Conservation (phyloP, 1,140 invertebrate genomes). For the Drosophila gunungcola region DNA sequence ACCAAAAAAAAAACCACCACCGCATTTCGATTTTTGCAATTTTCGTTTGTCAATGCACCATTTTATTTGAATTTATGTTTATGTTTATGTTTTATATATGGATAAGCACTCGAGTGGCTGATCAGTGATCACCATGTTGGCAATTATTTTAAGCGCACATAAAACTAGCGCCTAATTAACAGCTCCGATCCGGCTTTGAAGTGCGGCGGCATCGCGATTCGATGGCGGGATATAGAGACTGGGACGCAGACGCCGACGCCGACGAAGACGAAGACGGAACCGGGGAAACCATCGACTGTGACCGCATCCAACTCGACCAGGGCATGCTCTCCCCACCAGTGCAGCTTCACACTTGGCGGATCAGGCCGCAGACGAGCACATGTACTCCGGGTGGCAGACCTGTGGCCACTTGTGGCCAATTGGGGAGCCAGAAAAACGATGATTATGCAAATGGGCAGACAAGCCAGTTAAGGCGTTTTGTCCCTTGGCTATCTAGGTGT, state of each 20-base stretch:
- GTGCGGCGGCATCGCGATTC: conserved; percentile 51
- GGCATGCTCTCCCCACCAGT: conserved; percentile 21
- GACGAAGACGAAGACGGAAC: conserved; percentile 19
- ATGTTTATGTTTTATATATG: conserved; percentile 29
- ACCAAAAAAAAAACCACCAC: conserved; percentile 25
- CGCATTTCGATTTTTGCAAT: conserved; percentile 30
- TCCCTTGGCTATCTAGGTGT: background rate
- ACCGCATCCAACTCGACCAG: conserved; percentile 25
- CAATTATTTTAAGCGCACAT: conserved; percentile 76
- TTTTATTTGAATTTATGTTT: conserved; percentile 30
- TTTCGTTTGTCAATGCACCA: conserved; percentile 53
- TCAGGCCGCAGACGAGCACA: conserved; percentile 19
- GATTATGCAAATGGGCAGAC: conserved; percentile 11
- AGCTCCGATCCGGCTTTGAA: conserved; percentile 60
- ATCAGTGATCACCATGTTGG: conserved; percentile 58
- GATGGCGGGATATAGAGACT: conserved; percentile 19
- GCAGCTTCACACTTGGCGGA: conserved; percentile 32
- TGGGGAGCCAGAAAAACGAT: conserved; percentile 16
- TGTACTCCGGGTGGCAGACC: conserved; percentile 10
- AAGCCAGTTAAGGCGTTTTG: background rate
- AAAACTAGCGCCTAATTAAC: conserved; percentile 73
- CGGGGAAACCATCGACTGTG: conserved; percentile 34
- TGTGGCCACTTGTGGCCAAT: background rate
- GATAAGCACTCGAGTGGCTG: conserved; percentile 41
- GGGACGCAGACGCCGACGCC: background rate